Base-by-base conservation (phyloP, 2,888 invertebrate genomes). In the Noctuana brunneofusca region DNA sequence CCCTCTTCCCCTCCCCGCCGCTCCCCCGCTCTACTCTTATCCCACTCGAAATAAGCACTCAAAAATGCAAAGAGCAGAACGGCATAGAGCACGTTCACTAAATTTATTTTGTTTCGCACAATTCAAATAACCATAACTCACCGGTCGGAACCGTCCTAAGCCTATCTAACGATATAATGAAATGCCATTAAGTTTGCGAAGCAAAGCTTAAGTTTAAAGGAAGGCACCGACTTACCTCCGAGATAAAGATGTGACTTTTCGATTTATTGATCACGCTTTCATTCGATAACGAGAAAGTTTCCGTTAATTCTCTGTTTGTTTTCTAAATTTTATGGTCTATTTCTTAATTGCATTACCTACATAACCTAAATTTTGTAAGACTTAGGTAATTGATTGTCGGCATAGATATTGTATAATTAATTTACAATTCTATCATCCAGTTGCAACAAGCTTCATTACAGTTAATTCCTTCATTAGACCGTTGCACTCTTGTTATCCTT, bases 41-140 rank as follows among this genome's bases (percentile, higher is more conserved):
- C 91, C 90, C 80, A 76, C 84, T 80, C 84, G 88, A 91, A 91
- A 91, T 91, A 91, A 91, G 91, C 91, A 91, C 91, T 91, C 91
- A 91, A 91, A 91, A 91, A 91, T 91, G 91, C 91, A 91, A 90
- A 90, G 89, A 89, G 90, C 89, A 89, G 86, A 89, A 88, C 89
- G 83, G 80, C 74, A 89, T 85, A 89, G 88, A 83, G 89, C 91
- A 91, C 91, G 91, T 91, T 88, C 88, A 83, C 83, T 88, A 88
- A 91, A 91, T 91, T 91, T 91, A 91, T 91, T 90, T 90, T 90
- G 91, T 90, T 90, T 90, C 89, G 85, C 80, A 90, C 90, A 89
- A 90, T 91, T 91, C 90, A 91, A 91, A 91, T 91, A 91, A 91
- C 91, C 91, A 91, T 91, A 90, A 91, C 77, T 91, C 91, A 91